Percentiles rank a stretch among this genome's conserved stretches.
Conservation (phyloP, 2,888 invertebrate genomes). For the Scaeva pyrastri region DNA sequence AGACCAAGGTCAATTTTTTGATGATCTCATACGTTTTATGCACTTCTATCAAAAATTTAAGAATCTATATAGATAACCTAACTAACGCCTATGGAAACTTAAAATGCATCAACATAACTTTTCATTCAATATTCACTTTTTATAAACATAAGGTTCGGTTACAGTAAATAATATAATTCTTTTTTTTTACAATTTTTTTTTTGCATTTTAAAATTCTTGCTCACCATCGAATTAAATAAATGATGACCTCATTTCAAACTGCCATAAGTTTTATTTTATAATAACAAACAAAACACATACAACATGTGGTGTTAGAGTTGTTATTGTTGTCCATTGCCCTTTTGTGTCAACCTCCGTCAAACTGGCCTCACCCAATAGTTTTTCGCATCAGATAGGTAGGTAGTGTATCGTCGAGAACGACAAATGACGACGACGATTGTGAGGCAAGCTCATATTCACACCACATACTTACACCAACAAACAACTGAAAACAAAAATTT, state of each 20-base stretch:
- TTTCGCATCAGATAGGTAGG: constrained; percentile 43
- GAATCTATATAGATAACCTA: too few species aligned
- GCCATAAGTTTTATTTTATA: constrained; percentile 33
- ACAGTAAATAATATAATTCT: neutral
- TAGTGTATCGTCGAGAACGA: neutral
- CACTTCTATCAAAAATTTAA: too few species aligned
- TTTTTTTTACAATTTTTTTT: neutral
- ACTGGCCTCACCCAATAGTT: constrained; percentile 72
- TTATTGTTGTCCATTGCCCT: constrained; percentile 75
- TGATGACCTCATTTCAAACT: constrained; percentile 43
- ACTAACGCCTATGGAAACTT: too few species aligned
- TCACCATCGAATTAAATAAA: constrained; percentile 40
- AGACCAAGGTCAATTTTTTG: too few species aligned
- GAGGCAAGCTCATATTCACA: constrained; percentile 2
- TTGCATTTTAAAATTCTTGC: constrained; percentile 25
- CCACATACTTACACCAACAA: neutral
- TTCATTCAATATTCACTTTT: too few species aligned
- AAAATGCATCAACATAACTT: too few species aligned
- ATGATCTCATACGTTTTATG: too few species aligned
- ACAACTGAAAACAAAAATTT: too few species aligned
- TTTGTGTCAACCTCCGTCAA: constrained; percentile 75
- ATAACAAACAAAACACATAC: constrained; percentile 27
- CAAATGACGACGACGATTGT: too few species aligned
- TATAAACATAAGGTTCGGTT: neutral
- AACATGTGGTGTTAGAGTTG: constrained; percentile 56